phyloP scores from a whole-genome alignment of 2,888 invertebrate genomes.

The Brassicogethes aeneus region DNA sequence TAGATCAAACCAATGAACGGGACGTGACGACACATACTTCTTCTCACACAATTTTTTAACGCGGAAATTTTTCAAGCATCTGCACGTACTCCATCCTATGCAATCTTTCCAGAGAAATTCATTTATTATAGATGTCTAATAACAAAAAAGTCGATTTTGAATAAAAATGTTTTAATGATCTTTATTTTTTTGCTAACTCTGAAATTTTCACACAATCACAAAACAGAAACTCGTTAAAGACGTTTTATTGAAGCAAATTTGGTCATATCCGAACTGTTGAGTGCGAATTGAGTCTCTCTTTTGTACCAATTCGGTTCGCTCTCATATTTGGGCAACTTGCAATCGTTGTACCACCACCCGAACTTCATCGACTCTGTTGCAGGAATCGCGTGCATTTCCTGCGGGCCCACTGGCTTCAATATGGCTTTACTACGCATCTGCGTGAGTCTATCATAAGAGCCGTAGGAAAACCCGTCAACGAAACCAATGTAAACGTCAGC shows the following conservation, averaged over 20 bases:
- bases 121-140: too few relatives aligned
- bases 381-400: conserved; percentile 45
- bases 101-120: too few relatives aligned
- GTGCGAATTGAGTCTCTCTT: background rate
- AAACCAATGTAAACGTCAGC: conserved; percentile 45
- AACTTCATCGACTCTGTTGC: conserved; percentile 42
- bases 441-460: conserved; percentile 41
- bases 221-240: too few relatives aligned
- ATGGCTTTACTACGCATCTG: conserved; percentile 47
- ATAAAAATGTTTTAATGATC: too few relatives aligned
- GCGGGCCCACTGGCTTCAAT: conserved; percentile 45
- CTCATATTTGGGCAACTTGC: background rate
- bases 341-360: conserved; percentile 46
- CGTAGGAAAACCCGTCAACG: conserved; percentile 49
- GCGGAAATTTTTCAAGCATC: too few relatives aligned
- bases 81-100: too few relatives aligned
- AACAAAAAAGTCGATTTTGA: too few relatives aligned
- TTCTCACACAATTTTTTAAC: too few relatives aligned
- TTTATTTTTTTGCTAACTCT: too few relatives aligned
- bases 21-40: too few relatives aligned
- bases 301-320: background rate
- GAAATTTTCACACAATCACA: too few relatives aligned
- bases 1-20: too few relatives aligned
- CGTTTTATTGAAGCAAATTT: background rate
- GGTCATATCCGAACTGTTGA: background rate